Base-by-base conservation (phyloP, 2,797 vertebrate species). In the Muscicapa comitata region DNA sequence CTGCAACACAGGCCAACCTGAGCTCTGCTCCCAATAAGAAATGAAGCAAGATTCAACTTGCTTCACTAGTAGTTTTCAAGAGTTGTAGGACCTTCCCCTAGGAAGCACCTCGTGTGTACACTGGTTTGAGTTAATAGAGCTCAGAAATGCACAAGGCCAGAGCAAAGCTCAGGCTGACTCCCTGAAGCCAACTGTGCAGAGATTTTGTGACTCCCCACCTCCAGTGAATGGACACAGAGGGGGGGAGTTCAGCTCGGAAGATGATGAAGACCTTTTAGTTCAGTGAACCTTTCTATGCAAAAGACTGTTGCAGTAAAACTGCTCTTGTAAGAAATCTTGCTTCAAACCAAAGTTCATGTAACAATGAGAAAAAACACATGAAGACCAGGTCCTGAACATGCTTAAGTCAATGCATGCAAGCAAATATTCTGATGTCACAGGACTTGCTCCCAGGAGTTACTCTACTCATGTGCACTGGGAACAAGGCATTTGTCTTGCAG, bases 231-330 rank as follows among this genome's bases (percentile, higher is more conserved):
- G 37, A 55, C 65, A 54, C 14, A 31, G 23, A 79, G 26, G 29
- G 42, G 1, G 24, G 47, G 25, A 48, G 25, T 26, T 74, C 57
- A 62, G 1, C 38, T 53, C 3, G 2, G n/a, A 71, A 65, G 19
- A 70, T 37, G 35, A 18, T 28, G 13, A 4, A 40, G 33, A 65
- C 11, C 4, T 86, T 83, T 77, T 29, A 65, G 51, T 15, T 90
- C 1, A 0, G 8, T 66, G 18, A 70, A 10, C 29, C 17, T 17
- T 0, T n/a, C 47, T 58, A 20, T 29, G 21, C 31, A 51, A 76
- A 91, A 89, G 13, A 4, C 26, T 55, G 16, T 53, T 66, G 51
- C 25, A 75, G 48, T 19, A 82, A 81, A 96, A 48, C 33, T 54
- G 29, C 16, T 61, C n/a, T 51, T 31, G n/a, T 43, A 80, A 85